Conservation (phyloP, 1,140 invertebrate species). For the Glossosoma conforme region DNA sequence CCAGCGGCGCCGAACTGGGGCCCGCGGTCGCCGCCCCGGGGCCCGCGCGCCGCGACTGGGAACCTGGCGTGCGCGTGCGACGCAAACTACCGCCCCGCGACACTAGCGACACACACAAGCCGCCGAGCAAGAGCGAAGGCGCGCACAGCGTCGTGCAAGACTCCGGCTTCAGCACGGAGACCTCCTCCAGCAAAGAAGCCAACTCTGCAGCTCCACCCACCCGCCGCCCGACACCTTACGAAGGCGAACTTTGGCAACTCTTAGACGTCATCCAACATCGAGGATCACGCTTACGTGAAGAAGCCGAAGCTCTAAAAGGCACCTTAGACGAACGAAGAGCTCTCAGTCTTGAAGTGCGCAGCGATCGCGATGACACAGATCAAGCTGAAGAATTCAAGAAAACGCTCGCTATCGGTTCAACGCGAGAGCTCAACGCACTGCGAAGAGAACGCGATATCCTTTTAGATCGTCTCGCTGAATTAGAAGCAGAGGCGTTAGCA, state of each 20-base stretch:
- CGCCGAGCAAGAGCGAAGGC: conserved; percentile 50
- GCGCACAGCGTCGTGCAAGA: conserved; percentile 71
- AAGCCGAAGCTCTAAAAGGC: conserved; percentile 55
- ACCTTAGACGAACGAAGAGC: conserved; percentile 40
- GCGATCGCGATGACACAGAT: conserved; percentile 41
- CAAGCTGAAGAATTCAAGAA: conserved; percentile 48
- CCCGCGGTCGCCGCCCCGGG: conserved; percentile 39
- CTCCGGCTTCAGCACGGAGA: conserved; percentile 80
- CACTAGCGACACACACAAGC: conserved; percentile 53
- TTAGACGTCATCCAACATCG: conserved; percentile 80
- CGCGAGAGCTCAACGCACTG: conserved; percentile 51
- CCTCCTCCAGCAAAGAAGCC: conserved; percentile 69
- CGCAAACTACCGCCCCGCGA: conserved; percentile 59
- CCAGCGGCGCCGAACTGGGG: conserved; percentile 37
- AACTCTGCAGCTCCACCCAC: conserved; percentile 54
- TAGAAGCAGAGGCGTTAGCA: conserved; percentile 66
- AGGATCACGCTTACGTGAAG: conserved; percentile 68
- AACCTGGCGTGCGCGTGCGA: conserved; percentile 71
- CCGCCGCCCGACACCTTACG: conserved; percentile 43
- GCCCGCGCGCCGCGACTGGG: conserved; percentile 58
- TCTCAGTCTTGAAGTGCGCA: conserved; percentile 33
- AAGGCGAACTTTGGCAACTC: conserved; percentile 80
- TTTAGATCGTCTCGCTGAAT: conserved; percentile 62
- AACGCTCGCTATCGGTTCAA: conserved; percentile 40
- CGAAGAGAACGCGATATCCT: conserved; percentile 66